phyloP scores from a whole-genome alignment of 2,888 invertebrate species.

The Pristionchus mayeri region DNA sequence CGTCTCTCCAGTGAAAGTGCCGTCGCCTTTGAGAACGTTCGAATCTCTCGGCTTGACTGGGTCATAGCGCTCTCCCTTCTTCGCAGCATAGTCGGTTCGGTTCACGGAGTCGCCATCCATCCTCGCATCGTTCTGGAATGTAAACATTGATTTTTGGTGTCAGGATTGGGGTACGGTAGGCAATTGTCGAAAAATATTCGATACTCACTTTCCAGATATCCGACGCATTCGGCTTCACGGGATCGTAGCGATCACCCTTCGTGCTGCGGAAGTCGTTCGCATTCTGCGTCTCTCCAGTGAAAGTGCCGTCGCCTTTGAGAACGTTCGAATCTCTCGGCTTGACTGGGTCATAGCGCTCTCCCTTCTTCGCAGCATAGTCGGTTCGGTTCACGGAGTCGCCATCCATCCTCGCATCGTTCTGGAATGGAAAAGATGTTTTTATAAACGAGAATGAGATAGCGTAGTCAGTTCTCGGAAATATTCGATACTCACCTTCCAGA shows the following conservation, averaged over 20 bases:
- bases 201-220: constrained; percentile 56
- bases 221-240: constrained; percentile 6
- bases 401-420: constrained; percentile 23
- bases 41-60: constrained; percentile 49
- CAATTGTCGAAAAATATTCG: no score
- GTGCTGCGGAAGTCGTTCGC: constrained; percentile 56
- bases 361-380: constrained; percentile 48
- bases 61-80: constrained; percentile 54
- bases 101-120: constrained; percentile 32
- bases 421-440: background rate
- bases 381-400: constrained; percentile 10
- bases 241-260: constrained; percentile 55
- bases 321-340: constrained; percentile 63
- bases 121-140: constrained; percentile 34
- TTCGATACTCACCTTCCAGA: constrained; percentile 62
- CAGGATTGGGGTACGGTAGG: background rate
- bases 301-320: constrained; percentile 58
- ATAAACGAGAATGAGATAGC: background rate
- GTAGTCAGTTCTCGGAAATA: background rate
- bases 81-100: background rate
- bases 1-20: constrained; percentile 41
- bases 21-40: constrained; percentile 50
- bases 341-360: constrained; percentile 58
- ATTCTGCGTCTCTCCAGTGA: constrained; percentile 56
- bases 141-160: background rate